Conservation (phyloP, 2,888 invertebrate genomes). For the Xanthia icteritia region DNA sequence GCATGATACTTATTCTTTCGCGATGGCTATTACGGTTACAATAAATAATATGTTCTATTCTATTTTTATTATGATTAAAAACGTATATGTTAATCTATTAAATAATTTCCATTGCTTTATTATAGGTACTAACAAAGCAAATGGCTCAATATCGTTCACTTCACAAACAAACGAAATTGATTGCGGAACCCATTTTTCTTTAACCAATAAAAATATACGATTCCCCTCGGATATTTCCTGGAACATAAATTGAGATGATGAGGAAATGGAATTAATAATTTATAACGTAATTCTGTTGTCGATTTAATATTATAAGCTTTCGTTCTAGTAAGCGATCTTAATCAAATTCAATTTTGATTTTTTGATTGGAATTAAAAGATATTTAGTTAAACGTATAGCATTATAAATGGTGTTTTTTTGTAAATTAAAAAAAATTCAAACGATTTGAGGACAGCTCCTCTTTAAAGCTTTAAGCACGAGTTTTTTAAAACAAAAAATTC, state of each 20-base stretch:
- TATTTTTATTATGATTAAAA: no score
- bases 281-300: neutral
- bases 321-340: no score
- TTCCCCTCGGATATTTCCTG: neutral
- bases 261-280: slow-evolving; percentile 14
- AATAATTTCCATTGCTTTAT: slow-evolving; percentile 2
- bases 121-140: neutral
- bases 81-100: neutral
- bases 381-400: neutral
- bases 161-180: slow-evolving; percentile 32
- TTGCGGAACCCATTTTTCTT: slow-evolving; percentile 29
- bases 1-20: no score
- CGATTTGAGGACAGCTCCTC: no score
- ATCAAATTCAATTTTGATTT: neutral
- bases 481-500: neutral
- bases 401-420: neutral
- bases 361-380: neutral
- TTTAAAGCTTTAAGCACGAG: no score
- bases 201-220: slow-evolving; percentile 38
- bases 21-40: no score
- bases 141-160: slow-evolving; percentile 10
- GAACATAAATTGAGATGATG: slow-evolving; percentile 22
- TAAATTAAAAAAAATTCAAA: neutral
- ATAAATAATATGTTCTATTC: no score
- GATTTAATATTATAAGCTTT: neutral